Evolutionary conservation across 35 echinoderm and acorn worm genomes (phyloP), one percentile per base, ranked within the genome.

Genomic region (Hemicentrotus pulcherrimus): DNA sequence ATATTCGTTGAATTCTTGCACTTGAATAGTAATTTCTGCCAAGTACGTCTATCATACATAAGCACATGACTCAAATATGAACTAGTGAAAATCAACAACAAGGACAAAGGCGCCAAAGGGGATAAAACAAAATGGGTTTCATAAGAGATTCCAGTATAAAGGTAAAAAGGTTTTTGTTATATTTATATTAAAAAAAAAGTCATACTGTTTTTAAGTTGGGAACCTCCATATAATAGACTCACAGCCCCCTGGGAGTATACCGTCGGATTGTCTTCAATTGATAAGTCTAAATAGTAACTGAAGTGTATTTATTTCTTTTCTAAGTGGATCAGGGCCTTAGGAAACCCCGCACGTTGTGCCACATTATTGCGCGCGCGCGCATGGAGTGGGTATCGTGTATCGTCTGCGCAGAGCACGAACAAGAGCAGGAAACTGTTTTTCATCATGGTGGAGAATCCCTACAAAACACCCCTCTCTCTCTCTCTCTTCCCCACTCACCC

Each of bases 331-430:
- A 90, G 46, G 46, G 88, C 88, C 88, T 47, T 10, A 90, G 88
- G 88, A 90, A 45, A 90, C 32, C 88, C 46, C 2, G 88, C 32
- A 90, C 88, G 88, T 9, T 24, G 32, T 45, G 88, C 15, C 88
- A 90, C 88, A 47, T 33, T 33, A 90, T 47, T 45, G 46, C 88
- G 88, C 52, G 52, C n/a, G 86, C n/a, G 86, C 32, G 32, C 32
- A 45, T 90, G 88, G 31, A 90, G 88, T 45, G 88, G 88, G n/a
- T 90, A 90, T 90, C 88, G 88, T 31, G 88, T 90, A 90, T 45
- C 88, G 88, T 78, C 65, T 78, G 65, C 65, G 65, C 65, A 28
- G 88, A 90, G 88, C 32, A 90, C 4, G 22, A 78, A 18, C n/a
- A 78, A 78, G 24, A n/a, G 65, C 19, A 22, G 65, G 65, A 28